Percentiles rank a stretch among this genome's conserved stretches.
phyloP scores from a whole-genome alignment of 2,113 vertebrate genomes.

The Rhadina sibilatrix region DNA sequence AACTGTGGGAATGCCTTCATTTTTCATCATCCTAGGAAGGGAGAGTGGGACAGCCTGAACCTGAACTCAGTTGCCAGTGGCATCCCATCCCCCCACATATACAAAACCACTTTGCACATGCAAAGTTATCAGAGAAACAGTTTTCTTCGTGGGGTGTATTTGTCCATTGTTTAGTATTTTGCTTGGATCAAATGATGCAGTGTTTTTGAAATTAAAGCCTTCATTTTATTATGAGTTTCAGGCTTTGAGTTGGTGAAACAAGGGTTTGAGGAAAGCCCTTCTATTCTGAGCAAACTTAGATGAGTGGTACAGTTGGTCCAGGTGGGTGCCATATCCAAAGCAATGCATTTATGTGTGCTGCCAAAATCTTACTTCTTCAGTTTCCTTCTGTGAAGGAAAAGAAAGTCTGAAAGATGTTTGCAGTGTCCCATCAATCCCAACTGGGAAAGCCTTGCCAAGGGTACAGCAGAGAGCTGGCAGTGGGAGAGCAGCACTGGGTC shows the following conservation, averaged over 20 bases:
- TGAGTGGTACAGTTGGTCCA: not conserved
- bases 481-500: fast-evolving
- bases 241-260: not conserved
- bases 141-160: not conserved
- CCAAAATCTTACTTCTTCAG: not conserved
- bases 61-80: not conserved
- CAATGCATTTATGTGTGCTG: not conserved
- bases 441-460: fast-evolving
- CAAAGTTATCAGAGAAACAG: not conserved
- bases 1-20: not conserved
- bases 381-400: not conserved
- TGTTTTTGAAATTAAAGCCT: not conserved
- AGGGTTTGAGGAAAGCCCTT: not conserved
- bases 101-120: not conserved
- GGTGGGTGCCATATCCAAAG: not conserved
- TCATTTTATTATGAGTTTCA: not conserved
- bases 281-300: not conserved
- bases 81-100: not conserved
- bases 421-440: not conserved
- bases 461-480: not conserved
- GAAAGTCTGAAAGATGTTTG: not conserved
- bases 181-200: not conserved
- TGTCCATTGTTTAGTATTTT: not conserved
- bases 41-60: not conserved
- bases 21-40: not conserved